Base-by-base conservation (phyloP, 2,113 vertebrate genomes). In the Acrocephalus arundinaceus region DNA sequence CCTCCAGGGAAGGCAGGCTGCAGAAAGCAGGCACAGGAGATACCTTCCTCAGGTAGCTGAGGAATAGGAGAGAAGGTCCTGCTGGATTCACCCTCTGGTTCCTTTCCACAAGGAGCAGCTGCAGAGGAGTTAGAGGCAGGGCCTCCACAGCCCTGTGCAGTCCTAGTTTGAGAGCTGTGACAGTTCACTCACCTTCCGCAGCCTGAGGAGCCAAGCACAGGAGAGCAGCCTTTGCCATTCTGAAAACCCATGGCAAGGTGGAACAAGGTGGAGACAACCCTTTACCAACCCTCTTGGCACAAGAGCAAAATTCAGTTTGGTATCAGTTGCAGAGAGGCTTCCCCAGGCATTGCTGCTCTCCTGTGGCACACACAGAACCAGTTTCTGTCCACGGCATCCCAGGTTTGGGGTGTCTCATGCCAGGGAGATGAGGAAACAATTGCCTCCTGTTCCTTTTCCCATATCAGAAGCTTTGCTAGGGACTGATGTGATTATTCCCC, bases 1-100 rank as follows among this genome's bases (percentile, higher is more conserved):
- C 76, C 94, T 78, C 57, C 45, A 46, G 90, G 88, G 90, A 95
- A 87, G 57, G 94, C 93, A 94, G 90, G 90, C 83, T 96, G 92
- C 83, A 92, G 76, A 81, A 88, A 87, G 83, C 92, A 62, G 66
- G 87, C 85, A 85, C 77, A 55, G 81, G 63, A 89, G 87, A 55
- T 52, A 16, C 76, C 68, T 84, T 93, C 68, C 59, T 51, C 92
- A 92, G 91, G 93, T 92, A 72, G 55, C 15, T 71, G 68, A 85
- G 67, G 63, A 71, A 33, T 0, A 65, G 54, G 16, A 87, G 49
- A 46, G 65, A 35, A 78, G 76, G 30, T 22, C 3, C 33, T 46
- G 61, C 67, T 72, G 66, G 57, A 63, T 76, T 76, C 83, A n/a
- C 62, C 84, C 74, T 65, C 91, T 7, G 48, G 37, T 24, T 93